Percentiles rank a stretch among this genome's conserved stretches.
These are phyloP conservation scores for Netelia fuscicornis DNA, from an alignment of 2,888 invertebrate species.

Conservation along the genomic window DNA sequence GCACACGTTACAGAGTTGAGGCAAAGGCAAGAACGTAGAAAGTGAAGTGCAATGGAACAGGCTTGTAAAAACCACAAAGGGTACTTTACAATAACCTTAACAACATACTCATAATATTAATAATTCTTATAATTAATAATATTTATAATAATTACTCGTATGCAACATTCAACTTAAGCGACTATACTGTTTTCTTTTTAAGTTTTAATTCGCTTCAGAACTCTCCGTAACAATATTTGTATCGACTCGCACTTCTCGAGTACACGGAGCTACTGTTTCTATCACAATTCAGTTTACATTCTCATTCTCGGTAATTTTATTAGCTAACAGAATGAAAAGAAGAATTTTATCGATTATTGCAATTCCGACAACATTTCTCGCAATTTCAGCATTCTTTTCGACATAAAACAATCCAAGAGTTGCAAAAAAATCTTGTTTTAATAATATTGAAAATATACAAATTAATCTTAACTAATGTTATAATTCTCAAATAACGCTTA, in stretches of 20 bases:
- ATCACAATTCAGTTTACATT: constrained; percentile 62
- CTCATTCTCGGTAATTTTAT: constrained; percentile 40
- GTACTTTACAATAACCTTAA: too few relatives aligned
- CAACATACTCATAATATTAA: too few relatives aligned
- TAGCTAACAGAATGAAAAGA: constrained; percentile 1
- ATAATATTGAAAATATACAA: not conserved
- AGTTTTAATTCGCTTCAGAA: not conserved
- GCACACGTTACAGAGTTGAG: too few relatives aligned
- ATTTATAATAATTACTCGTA: not conserved
- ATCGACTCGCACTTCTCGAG: not conserved
- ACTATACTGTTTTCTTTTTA: constrained; percentile 21
- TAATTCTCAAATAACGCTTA: constrained; percentile 6
- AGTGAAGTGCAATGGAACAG: too few relatives aligned
- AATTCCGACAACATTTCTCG: not conserved
- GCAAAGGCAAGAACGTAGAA: too few relatives aligned
- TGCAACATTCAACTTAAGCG: constrained; percentile 47
- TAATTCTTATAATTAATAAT: not conserved
- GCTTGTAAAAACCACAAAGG: too few relatives aligned
- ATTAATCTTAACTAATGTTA: not conserved
- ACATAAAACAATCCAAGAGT: not conserved
- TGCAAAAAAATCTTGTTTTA: not conserved
- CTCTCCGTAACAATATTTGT: constrained; percentile 11
- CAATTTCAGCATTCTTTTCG: not conserved
- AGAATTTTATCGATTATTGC: not conserved
- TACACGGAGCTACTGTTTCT: constrained; percentile 48